A percentile compares a stretch with the other conserved stretches of the same genome.
These are phyloP conservation scores for Drosophila macrospina DNA, from an alignment of 2,888 invertebrate genomes.

Conservation along the genomic window DNA sequence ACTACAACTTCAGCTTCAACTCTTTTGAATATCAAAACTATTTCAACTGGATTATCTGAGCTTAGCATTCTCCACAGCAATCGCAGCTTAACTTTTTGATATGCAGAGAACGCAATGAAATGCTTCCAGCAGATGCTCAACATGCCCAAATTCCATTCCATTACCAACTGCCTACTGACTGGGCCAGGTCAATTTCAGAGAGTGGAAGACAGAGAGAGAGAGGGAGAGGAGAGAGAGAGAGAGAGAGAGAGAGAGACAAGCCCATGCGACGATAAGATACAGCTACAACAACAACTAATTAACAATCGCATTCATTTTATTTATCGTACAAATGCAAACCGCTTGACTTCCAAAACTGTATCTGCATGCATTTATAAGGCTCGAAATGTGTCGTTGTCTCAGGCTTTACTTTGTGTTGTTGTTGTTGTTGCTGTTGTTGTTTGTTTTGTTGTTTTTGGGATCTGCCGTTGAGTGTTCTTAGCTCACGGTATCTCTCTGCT, in stretches of 20 bases:
- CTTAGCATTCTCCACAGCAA: constrained; percentile 33
- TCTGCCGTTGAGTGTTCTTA: constrained; percentile 22
- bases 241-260: constrained; percentile 53
- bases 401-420: too few relatives aligned
- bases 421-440: constrained; percentile 10
- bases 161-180: constrained; percentile 53
- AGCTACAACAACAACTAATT: constrained; percentile 72
- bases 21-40: constrained; percentile 4
- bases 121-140: constrained; percentile 35
- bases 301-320: constrained; percentile 81
- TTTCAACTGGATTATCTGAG: constrained; percentile 45
- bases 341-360: constrained; percentile 81
- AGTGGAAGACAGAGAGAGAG: not conserved
- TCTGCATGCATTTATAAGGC: constrained; percentile 76
- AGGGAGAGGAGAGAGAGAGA: not conserved
- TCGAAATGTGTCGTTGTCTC: constrained; percentile 23
- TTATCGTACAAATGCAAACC: constrained; percentile 80
- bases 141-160: constrained; percentile 61
- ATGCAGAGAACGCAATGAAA: constrained; percentile 42
- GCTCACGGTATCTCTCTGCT: constrained; percentile 16
- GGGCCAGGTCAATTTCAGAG: constrained; percentile 52
- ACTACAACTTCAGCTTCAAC: too few relatives aligned
- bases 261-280: constrained; percentile 72
- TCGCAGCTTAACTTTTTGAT: constrained; percentile 41
- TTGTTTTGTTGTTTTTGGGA: constrained; percentile 22